phyloP scores from a whole-genome alignment of 2,888 invertebrate species.

The Trichopria drosophilae region DNA sequence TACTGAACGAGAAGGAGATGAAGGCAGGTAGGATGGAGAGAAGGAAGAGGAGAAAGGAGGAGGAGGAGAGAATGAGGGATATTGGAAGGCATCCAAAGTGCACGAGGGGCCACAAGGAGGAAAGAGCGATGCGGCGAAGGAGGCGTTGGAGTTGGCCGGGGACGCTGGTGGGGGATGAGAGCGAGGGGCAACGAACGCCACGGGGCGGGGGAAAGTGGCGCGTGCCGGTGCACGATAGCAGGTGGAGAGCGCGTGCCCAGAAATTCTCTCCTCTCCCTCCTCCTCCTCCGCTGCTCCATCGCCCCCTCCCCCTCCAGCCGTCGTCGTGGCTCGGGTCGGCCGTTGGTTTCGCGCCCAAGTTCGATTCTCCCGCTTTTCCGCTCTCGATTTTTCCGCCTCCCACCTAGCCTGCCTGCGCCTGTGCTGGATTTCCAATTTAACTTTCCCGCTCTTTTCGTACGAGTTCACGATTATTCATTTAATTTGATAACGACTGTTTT shows the following conservation, averaged over 20 bases:
- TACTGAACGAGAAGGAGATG: not conserved
- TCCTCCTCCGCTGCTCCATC: conserved; percentile 13
- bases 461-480: too few species aligned
- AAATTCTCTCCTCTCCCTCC: conserved; percentile 40
- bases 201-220: conserved; percentile 49
- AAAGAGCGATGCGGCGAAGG: conserved; percentile 1
- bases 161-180: conserved; percentile 60
- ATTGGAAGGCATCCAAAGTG: not conserved
- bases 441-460: too few species aligned
- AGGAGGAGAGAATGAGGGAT: not conserved
- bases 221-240: conserved; percentile 56
- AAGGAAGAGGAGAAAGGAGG: not conserved
- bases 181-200: conserved; percentile 51
- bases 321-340: conserved; percentile 32
- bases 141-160: conserved; percentile 30
- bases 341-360: conserved; percentile 26
- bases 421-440: too few species aligned
- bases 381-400: conserved; percentile 29
- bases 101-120: not conserved
- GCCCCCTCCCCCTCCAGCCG: conserved; percentile 28
- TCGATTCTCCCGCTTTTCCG: conserved; percentile 47
- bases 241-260: conserved; percentile 58
- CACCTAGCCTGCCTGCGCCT: not conserved
- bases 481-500: too few species aligned
- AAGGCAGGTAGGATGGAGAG: not conserved